Base-by-base conservation (phyloP, 2,797 vertebrate species). In the Myiothlypis coronata region DNA sequence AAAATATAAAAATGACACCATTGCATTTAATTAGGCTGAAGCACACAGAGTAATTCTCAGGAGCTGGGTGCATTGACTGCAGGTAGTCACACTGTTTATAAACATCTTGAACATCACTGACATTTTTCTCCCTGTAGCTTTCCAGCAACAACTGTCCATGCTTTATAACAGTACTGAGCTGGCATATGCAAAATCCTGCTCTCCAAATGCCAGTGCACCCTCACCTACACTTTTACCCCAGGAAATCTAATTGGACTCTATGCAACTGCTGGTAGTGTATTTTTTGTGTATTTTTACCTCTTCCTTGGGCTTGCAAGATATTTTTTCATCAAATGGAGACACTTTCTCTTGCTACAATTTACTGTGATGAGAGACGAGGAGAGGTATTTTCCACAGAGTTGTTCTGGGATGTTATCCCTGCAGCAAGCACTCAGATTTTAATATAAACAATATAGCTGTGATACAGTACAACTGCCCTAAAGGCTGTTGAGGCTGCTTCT, bases 351-450 rank as follows among this genome's bases (percentile, higher is more conserved):
- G 34, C n/a, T 83, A 11, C 19, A 85, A 27, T 63, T 93, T 76
- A 34, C 50, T 47, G 32, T 61, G 71, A 84, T 2, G 7, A 78
- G 70, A 71, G 34, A 32, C 0, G 8, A 47, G 39, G 37, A 85
- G 53, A 79, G 50, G 39, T 41, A 52, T 89, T 89, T 90, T 75
- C 85, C 59, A 52, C n/a, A 57, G 9, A 0, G 50, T 2, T 68
- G 39, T 64, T 69, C 37, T 61, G 35, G 32, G 67, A 49, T 88
- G 41, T 57, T 47, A 39, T 37, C 43, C 61, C 39, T 69, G 50
- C 52, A 55, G 72, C 15, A 86, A 93, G 35, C 32, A 26, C 10
- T 46, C 43, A 83, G 49, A 80, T 96, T 92, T 91, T 78, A 83
- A 76, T 76, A 89, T 49, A 47, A 87, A 76, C 61, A 50, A 53